Conservation (phyloP, 2,888 invertebrate species). For the Parnassius apollo region DNA sequence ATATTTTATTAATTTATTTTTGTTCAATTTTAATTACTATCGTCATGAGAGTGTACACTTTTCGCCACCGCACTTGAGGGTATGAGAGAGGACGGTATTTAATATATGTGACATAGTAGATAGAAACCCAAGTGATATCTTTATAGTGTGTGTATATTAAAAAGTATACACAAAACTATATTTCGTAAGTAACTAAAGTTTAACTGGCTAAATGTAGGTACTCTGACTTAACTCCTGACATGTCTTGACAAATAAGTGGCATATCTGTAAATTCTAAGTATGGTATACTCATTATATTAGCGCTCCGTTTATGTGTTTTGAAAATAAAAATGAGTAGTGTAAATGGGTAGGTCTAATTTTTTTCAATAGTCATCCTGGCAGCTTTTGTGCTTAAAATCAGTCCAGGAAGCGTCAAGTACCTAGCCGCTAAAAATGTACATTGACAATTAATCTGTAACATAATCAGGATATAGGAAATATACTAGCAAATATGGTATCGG, state of each 20-base stretch:
- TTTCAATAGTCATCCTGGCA: neutral
- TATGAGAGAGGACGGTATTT: neutral
- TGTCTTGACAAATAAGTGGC: neutral
- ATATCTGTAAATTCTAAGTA: neutral
- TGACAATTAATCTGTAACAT: neutral
- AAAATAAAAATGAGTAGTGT: neutral
- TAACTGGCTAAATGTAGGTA: neutral
- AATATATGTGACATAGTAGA: neutral
- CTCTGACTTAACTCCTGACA: neutral
- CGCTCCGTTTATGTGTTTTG: no score
- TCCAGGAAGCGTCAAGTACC: neutral
- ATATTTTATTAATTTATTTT: no score
- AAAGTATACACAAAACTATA: neutral
- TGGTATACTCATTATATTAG: no score
- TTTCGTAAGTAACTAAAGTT: neutral
- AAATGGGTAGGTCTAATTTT: neutral
- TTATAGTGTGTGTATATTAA: constrained; percentile 1
- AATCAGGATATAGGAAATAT: constrained; percentile 6
- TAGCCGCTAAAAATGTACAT: neutral
- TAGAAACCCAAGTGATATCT: constrained; percentile 14
- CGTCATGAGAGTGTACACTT: neutral
- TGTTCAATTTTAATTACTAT: no score
- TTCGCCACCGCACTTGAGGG: neutral
- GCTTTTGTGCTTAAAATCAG: neutral
- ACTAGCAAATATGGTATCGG: neutral